Evolutionary conservation across 2,888 invertebrate species (phyloP).

Genomic region (Mesorhabditis spiculigera): DNA sequence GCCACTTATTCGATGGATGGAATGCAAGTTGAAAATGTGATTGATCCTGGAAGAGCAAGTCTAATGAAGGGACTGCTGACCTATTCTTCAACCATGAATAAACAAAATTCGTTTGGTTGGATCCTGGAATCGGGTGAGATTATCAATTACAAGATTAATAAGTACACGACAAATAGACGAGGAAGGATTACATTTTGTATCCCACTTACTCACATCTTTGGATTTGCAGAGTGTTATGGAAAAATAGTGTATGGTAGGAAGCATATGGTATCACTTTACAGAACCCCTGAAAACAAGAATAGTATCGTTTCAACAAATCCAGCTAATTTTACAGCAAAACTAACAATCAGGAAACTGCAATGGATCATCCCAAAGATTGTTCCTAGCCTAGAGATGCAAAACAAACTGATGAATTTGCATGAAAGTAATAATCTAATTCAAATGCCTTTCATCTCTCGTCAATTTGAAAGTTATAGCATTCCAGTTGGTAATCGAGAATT

Average conservation of each 20-base stretch:
- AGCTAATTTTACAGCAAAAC: slow-evolving; percentile 26
- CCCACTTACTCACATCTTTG: slow-evolving; percentile 38
- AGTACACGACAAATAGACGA: slow-evolving; percentile 37
- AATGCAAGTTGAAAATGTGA: no score
- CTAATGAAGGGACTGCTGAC: no score
- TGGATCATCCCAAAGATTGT: slow-evolving; percentile 45
- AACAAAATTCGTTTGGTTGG: slow-evolving; percentile 42
- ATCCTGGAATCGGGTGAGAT: slow-evolving; percentile 31
- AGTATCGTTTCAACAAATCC: slow-evolving; percentile 28
- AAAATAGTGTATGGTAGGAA: slow-evolving; percentile 38
- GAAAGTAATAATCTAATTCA: slow-evolving; percentile 31
- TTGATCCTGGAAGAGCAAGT: no score
- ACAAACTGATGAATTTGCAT: slow-evolving; percentile 31
- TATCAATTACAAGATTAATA: slow-evolving; percentile 34
- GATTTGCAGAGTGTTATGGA: slow-evolving; percentile 44
- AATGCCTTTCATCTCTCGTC: slow-evolving; percentile 37
- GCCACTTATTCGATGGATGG: slow-evolving; percentile 33
- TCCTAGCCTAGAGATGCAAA: slow-evolving; percentile 39
- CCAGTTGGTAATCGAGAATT: slow-evolving; percentile 40
- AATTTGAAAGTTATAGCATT: slow-evolving; percentile 43
- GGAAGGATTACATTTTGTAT: slow-evolving; percentile 35
- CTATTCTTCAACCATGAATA: no score
- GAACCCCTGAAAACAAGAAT: slow-evolving; percentile 37
- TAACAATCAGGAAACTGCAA: slow-evolving; percentile 38
- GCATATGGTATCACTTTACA: slow-evolving; percentile 32